phyloP scores from a whole-genome alignment of 2,888 invertebrate species.

The Drepana falcataria region DNA sequence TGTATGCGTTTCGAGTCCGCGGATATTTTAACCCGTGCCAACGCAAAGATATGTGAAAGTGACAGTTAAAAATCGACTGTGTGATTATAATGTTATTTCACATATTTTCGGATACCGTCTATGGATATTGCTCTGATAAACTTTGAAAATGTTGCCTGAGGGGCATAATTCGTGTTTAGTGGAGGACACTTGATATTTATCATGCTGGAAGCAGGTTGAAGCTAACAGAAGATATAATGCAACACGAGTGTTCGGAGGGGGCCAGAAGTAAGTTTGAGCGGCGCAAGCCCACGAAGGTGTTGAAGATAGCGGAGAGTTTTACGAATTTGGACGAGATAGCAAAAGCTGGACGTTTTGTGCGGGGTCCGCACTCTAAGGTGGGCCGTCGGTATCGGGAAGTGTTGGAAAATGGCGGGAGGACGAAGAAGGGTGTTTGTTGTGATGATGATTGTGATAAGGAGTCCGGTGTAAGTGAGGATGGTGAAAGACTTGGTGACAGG shows the following conservation, averaged over 20 bases:
- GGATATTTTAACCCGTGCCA: slow-evolving; percentile 34
- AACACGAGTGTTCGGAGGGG: slow-evolving; percentile 65
- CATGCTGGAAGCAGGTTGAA: slow-evolving; percentile 73
- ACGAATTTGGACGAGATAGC: slow-evolving; percentile 74
- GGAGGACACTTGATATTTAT: slow-evolving; percentile 54
- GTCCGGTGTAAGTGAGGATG: slow-evolving; percentile 71
- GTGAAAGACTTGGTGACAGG: slow-evolving; percentile 66
- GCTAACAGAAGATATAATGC: slow-evolving; percentile 69
- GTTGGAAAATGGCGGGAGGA: slow-evolving; percentile 47
- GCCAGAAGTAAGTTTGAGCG: slow-evolving; percentile 66
- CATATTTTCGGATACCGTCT: slow-evolving; percentile 61
- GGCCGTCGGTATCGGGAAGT: slow-evolving; percentile 54
- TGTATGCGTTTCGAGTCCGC: slow-evolving; percentile 29
- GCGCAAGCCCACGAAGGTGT: slow-evolving; percentile 71
- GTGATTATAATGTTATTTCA: slow-evolving; percentile 62
- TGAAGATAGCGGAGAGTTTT: slow-evolving; percentile 76
- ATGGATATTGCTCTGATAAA: slow-evolving; percentile 42
- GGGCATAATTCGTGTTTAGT: slow-evolving; percentile 43
- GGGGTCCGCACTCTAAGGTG: slow-evolving; percentile 64
- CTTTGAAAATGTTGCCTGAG: slow-evolving; percentile 44
- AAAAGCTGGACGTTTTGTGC: slow-evolving; percentile 65
- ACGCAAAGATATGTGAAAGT: slow-evolving; percentile 64
- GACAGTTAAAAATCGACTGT: slow-evolving; percentile 62
- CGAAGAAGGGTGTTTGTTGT: slow-evolving; percentile 64
- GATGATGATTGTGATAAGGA: slow-evolving; percentile 73